These are phyloP conservation scores for Oryctes rhinoceros DNA, from an alignment of 1,140 invertebrate genomes.

Conservation along the genomic window DNA sequence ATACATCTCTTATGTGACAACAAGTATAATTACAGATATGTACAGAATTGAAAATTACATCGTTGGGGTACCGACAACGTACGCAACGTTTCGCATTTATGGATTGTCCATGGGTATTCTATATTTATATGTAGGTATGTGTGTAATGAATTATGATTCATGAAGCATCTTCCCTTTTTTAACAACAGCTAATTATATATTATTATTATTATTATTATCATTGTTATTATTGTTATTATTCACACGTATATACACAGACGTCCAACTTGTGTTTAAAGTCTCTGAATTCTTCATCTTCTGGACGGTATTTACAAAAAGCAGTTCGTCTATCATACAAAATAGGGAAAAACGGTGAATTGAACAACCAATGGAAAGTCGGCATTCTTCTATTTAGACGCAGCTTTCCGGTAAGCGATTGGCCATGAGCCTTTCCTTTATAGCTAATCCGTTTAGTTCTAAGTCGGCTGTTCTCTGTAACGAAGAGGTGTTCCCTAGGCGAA, in stretches of 20 bases:
- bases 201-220: too few relatives aligned
- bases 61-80: background rate
- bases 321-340: background rate
- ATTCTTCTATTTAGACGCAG: slow-evolving; percentile 68
- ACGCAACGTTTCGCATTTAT: background rate
- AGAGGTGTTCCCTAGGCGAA: slow-evolving; percentile 55
- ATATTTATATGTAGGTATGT: background rate
- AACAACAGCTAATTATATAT: slow-evolving; percentile 17
- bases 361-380: background rate
- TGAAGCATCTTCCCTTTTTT: slow-evolving; percentile 21
- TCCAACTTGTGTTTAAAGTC: background rate
- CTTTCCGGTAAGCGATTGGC: slow-evolving; percentile 78
- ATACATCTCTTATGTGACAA: slow-evolving; percentile 29
- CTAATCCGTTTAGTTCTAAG: slow-evolving; percentile 69
- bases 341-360: background rate
- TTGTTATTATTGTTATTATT: slow-evolving; percentile 13
- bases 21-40: slow-evolving; percentile 32
- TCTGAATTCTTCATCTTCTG: background rate
- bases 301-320: slow-evolving; percentile 40
- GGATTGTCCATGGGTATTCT: slow-evolving; percentile 12
- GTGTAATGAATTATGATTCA: slow-evolving; percentile 2
- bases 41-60: slow-evolving; percentile 20
- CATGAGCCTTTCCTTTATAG: slow-evolving; percentile 78
- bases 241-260: slow-evolving; percentile 28
- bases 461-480: slow-evolving; percentile 54